These are phyloP conservation scores for Electrophaes corylata DNA, from an alignment of 2,888 invertebrate genomes.

Conservation along the genomic window DNA sequence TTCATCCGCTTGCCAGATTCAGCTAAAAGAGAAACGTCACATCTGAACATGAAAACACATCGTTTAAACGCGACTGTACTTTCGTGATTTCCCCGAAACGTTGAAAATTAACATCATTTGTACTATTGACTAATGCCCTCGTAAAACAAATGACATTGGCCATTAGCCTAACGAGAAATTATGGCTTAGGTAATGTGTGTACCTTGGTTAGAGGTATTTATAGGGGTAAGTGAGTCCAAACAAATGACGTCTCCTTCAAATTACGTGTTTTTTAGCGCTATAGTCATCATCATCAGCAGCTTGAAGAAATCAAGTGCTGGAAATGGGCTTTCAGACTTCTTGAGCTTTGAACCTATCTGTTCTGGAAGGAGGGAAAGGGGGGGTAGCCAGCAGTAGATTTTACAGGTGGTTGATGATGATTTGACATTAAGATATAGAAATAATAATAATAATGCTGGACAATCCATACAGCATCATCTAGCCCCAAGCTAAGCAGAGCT, in stretches of 20 bases:
- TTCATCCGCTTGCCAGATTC: too few species aligned
- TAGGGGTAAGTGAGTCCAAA: constrained; percentile 9
- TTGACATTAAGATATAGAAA: too few species aligned
- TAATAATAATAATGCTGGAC: too few species aligned
- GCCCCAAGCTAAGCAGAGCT: too few species aligned
- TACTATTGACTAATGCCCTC: constrained; percentile 45
- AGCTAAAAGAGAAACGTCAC: neutral
- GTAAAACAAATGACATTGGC: constrained; percentile 43
- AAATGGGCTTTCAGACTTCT: too few species aligned
- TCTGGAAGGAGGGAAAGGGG: too few species aligned
- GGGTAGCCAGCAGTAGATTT: too few species aligned
- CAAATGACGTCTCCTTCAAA: neutral
- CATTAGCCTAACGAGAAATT: constrained; percentile 45
- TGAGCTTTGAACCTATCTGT: too few species aligned
- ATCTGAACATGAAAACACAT: neutral
- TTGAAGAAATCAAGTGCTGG: too few species aligned
- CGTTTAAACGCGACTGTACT: constrained; percentile 12
- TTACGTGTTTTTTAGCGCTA: neutral
- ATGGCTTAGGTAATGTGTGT: constrained; percentile 36
- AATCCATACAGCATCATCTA: too few species aligned
- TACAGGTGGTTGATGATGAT: too few species aligned
- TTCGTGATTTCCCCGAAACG: constrained; percentile 31
- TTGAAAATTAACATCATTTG: constrained; percentile 43
- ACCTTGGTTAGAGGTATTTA: constrained; percentile 20
- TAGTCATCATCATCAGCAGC: too few species aligned